Conservation (phyloP, 1,140 invertebrate genomes). For the Harpegnathos saltator region DNA sequence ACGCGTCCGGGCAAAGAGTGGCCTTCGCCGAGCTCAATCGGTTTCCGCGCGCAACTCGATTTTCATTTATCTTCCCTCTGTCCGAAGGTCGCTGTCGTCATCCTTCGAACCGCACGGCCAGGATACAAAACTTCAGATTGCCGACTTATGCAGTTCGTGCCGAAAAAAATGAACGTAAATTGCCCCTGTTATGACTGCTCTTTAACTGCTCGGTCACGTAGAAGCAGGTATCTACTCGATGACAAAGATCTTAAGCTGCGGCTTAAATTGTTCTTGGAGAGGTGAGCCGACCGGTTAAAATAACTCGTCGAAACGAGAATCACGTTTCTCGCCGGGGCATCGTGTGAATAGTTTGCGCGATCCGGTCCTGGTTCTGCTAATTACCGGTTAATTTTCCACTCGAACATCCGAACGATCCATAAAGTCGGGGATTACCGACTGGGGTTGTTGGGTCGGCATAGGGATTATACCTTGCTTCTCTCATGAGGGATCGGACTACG, state of each 20-base stretch:
- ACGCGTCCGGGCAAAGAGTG: background rate
- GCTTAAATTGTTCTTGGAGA: no score
- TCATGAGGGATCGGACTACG: conserved; percentile 39
- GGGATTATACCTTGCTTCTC: conserved; percentile 57
- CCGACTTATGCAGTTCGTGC: background rate
- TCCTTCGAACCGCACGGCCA: conserved; percentile 9
- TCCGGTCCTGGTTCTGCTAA: conserved; percentile 57
- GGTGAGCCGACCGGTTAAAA: no score
- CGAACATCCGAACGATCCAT: conserved; percentile 32
- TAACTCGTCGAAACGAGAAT: no score
- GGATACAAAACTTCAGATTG: conserved; percentile 22
- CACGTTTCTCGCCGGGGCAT: no score
- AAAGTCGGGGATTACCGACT: conserved; percentile 66
- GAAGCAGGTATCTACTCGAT: no score
- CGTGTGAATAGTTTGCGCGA: conserved; percentile 5
- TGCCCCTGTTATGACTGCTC: no score
- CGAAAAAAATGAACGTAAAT: conserved; percentile 25
- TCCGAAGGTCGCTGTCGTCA: conserved; percentile 66
- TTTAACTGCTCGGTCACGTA: no score
- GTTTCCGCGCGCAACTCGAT: conserved; percentile 69
- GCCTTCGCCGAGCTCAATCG: conserved; percentile 63
- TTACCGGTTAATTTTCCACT: conserved; percentile 67
- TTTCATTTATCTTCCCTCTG: conserved; percentile 74
- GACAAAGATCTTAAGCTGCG: no score
- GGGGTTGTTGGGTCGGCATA: background rate